Percentiles rank a stretch among this genome's conserved stretches.
Evolutionary conservation across 2,888 invertebrate genomes (phyloP).

Genomic region (Trichogramma dendrolimi): DNA sequence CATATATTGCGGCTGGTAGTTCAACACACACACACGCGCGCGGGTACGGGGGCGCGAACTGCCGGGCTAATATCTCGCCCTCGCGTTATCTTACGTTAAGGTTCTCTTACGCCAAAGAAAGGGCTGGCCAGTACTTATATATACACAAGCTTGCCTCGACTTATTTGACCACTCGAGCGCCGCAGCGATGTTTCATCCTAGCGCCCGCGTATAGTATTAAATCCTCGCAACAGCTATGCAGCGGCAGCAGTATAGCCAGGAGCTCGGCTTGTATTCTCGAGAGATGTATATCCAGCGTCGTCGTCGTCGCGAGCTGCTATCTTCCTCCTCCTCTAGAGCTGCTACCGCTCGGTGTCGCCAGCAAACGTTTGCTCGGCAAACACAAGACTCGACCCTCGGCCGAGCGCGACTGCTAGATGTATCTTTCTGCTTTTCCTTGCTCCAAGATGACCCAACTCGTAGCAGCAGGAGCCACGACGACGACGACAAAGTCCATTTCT

Average conservation of each 20-base stretch:
- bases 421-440: slow-evolving; percentile 15
- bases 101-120: slow-evolving; percentile 43
- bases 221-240: slow-evolving; percentile 38
- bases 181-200: slow-evolving; percentile 40
- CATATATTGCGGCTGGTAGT: not conserved
- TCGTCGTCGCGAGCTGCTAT: no score
- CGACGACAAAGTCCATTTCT: not conserved
- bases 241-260: slow-evolving; percentile 43
- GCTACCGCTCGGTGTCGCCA: slow-evolving; percentile 46
- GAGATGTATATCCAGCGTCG: no score
- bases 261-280: slow-evolving; percentile 38
- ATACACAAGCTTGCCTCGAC: no score
- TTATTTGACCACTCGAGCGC: slow-evolving; percentile 49
- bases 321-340: no score
- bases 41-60: not conserved
- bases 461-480: no score
- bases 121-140: no score
- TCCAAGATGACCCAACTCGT: slow-evolving; percentile 4
- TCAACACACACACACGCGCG: not conserved
- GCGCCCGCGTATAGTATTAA: slow-evolving; percentile 46
- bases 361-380: slow-evolving; percentile 53
- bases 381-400: slow-evolving; percentile 44
- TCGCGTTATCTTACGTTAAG: slow-evolving; percentile 9
- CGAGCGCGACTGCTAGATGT: slow-evolving; percentile 19
- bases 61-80: slow-evolving; percentile 28